Conservation (phyloP, 2,113 vertebrate species). For the Parus major region DNA sequence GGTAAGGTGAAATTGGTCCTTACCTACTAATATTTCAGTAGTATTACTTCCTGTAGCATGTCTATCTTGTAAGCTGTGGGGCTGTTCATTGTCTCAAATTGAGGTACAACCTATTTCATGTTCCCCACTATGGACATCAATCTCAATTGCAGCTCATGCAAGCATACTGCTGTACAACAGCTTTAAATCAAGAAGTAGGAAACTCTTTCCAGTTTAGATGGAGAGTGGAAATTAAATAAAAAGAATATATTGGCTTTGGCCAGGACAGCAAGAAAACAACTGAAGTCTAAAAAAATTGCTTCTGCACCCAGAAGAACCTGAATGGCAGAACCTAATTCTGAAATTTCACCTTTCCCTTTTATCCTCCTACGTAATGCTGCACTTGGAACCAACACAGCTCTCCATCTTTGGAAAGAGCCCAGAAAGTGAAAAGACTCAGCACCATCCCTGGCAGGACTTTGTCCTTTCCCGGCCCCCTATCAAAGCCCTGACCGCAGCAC, state of each 20-base stretch:
- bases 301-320: neutral
- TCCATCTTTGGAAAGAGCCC: neutral
- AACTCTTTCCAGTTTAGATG: neutral
- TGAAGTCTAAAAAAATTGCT: neutral
- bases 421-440: neutral
- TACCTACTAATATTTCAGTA: conserved; percentile 19
- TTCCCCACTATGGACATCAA: conserved; percentile 3
- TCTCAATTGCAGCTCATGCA: neutral
- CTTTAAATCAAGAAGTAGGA: conserved; percentile 24
- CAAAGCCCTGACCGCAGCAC: neutral
- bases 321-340: neutral
- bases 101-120: conserved; percentile 7
- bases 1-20: neutral
- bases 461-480: neutral
- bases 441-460: neutral
- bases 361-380: neutral
- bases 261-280: neutral
- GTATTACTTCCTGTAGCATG: neutral
- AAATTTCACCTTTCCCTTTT: neutral
- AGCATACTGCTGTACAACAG: neutral
- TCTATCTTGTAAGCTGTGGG: neutral
- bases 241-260: neutral
- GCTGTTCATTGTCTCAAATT: neutral
- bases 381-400: neutral
- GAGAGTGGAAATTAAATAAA: conserved; percentile 23